A percentile compares a stretch with the other conserved stretches of the same genome.
Evolutionary conservation across 1,140 invertebrate genomes (phyloP).

Genomic region (Mactra quadrangularis): DNA sequence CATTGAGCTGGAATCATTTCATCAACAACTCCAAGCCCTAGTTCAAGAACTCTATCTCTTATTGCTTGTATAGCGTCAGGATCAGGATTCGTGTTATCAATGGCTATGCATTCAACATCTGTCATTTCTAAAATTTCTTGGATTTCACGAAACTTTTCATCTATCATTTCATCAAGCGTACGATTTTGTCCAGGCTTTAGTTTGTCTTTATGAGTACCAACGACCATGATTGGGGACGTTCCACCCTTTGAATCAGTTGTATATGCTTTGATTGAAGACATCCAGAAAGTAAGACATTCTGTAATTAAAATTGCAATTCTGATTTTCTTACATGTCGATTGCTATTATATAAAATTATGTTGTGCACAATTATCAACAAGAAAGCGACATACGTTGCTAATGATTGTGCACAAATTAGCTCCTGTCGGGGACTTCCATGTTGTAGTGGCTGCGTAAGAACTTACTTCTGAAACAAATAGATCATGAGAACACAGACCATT

Average conservation of each 20-base stretch:
- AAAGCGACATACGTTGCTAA: too few species aligned
- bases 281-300: constrained; percentile 36
- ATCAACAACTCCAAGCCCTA: constrained; percentile 28
- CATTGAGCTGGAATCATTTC: constrained; percentile 31
- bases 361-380: too few species aligned
- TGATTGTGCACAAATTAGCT: too few species aligned
- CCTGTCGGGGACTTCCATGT: too few species aligned
- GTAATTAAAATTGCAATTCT: too few species aligned
- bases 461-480: too few species aligned
- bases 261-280: constrained; percentile 27
- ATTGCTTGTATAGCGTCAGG: background rate
- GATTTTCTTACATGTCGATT: too few species aligned
- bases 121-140: constrained; percentile 1
- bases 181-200: background rate
- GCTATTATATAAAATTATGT: too few species aligned
- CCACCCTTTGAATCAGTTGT: constrained; percentile 19
- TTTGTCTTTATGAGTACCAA: constrained; percentile 33
- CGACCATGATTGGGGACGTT: constrained; percentile 23
- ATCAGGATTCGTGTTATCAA: constrained; percentile 9
- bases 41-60: constrained; percentile 19
- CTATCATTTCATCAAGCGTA: too few species aligned
- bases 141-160: background rate
- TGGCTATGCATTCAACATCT: constrained; percentile 19
- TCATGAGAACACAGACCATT: too few species aligned
- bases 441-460: too few species aligned